A percentile compares a stretch with the other conserved stretches of the same genome.
phyloP scores from a whole-genome alignment of 2,888 invertebrate species.

The Acronicta psi region DNA sequence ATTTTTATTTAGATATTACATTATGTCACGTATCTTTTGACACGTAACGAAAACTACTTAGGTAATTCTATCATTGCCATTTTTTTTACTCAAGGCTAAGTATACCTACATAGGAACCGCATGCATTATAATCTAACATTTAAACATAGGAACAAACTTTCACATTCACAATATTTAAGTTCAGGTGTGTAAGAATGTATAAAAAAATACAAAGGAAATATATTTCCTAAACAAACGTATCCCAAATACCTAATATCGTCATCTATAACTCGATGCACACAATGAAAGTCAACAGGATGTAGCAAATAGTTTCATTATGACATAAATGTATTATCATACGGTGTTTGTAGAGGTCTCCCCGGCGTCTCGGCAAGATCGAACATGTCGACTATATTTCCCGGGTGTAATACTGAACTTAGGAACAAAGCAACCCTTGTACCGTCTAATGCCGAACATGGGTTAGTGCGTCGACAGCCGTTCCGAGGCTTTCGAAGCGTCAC shows the following conservation, averaged over 20 bases:
- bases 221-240: neutral
- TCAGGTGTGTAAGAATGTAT: too few relatives aligned
- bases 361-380: slow-evolving; percentile 65
- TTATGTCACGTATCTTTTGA: too few relatives aligned
- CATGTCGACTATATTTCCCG: slow-evolving; percentile 72
- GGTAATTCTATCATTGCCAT: too few relatives aligned
- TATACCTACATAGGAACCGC: too few relatives aligned
- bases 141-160: too few relatives aligned
- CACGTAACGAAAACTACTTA: too few relatives aligned
- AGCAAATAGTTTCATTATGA: slow-evolving; percentile 57
- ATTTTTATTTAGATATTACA: too few relatives aligned
- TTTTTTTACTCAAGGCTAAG: too few relatives aligned
- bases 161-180: too few relatives aligned
- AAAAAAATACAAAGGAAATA: too few relatives aligned
- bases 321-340: slow-evolving; percentile 54
- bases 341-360: slow-evolving; percentile 57
- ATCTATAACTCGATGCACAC: slow-evolving; percentile 10
- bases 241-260: neutral
- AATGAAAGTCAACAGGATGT: slow-evolving; percentile 23
- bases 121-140: too few relatives aligned
- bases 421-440: slow-evolving; percentile 73
- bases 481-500: slow-evolving; percentile 48
- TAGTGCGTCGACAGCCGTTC: slow-evolving; percentile 52
- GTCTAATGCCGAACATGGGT: slow-evolving; percentile 56
- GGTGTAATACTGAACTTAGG: slow-evolving; percentile 70